Percentiles rank a stretch among this genome's conserved stretches.
Conservation (phyloP, 2,113 vertebrate genomes). For the Sinocyclocheilus grahami region DNA sequence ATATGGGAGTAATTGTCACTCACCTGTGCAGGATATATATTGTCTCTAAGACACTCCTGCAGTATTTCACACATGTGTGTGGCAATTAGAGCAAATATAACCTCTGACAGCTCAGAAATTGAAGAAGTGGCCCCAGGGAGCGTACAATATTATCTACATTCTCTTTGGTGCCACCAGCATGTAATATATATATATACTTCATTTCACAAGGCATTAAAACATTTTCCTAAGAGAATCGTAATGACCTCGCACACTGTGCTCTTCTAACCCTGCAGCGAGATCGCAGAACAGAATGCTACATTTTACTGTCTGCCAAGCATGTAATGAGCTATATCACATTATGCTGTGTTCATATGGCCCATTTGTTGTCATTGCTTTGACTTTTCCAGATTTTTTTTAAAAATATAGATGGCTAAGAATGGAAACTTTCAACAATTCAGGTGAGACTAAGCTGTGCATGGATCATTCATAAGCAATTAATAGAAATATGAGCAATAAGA, state of each 20-base stretch:
- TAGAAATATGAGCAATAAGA: not conserved
- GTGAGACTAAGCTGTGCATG: not conserved
- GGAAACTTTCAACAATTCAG: slow-evolving; percentile 3
- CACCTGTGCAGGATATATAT: slow-evolving; percentile 23
- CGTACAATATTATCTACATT: slow-evolving; percentile 27
- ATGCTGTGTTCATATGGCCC: not conserved
- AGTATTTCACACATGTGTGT: slow-evolving; percentile 51
- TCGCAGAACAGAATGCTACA: not conserved
- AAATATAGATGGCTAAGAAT: slow-evolving; percentile 24
- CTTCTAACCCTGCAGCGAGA: slow-evolving; percentile 21
- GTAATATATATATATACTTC: slow-evolving; percentile 22
- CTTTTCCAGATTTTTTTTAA: not conserved
- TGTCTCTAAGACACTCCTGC: slow-evolving; percentile 37
- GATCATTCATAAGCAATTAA: not conserved
- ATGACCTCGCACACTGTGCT: slow-evolving; percentile 12
- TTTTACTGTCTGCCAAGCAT: slow-evolving; percentile 31
- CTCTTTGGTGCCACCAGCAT: not conserved
- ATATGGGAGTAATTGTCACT: not conserved
- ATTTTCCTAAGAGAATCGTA: slow-evolving; percentile 12
- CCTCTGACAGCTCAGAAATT: slow-evolving; percentile 38
- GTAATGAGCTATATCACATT: slow-evolving; percentile 19
- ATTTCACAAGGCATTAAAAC: slow-evolving; percentile 26
- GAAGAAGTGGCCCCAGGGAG: not conserved
- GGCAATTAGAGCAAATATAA: slow-evolving; percentile 15
- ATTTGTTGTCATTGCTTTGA: slow-evolving; percentile 42